These are phyloP conservation scores for Girardia tigrina DNA, from an alignment of 2,888 invertebrate species.

Conservation along the genomic window DNA sequence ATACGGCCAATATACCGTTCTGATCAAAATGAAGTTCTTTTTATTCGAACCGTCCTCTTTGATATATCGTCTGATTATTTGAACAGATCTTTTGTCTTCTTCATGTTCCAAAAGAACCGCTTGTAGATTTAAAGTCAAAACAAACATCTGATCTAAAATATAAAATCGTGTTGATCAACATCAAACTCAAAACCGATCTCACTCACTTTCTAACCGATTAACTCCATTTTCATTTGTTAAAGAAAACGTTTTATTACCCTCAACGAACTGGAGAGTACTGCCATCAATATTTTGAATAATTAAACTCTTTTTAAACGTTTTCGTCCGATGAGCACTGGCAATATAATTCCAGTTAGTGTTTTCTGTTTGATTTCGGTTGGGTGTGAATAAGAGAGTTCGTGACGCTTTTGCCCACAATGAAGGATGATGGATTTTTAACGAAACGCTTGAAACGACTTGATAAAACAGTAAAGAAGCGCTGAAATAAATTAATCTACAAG, in stretches of 20 bases:
- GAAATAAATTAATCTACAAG: not conserved
- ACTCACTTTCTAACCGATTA: not conserved
- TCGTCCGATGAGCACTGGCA: not conserved
- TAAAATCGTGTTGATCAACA: not conserved
- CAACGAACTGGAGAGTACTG: not conserved
- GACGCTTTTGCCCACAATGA: not conserved
- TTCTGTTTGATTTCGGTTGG: not conserved
- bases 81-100: not conserved
- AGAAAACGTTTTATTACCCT: not conserved
- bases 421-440: not conserved
- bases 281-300: not conserved
- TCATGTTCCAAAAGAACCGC: not conserved
- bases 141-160: not conserved
- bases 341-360: not conserved
- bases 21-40: not conserved
- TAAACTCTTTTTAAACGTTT: not conserved
- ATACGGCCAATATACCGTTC: not conserved
- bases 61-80: constrained; percentile 8
- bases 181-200: not conserved
- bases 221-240: not conserved
- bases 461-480: not conserved
- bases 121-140: not conserved
- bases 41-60: not conserved
- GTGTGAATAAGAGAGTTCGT: not conserved
- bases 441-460: not conserved